These are phyloP conservation scores for Hirundichthys speculiger DNA, from an alignment of 2,113 vertebrate genomes.

Conservation along the genomic window DNA sequence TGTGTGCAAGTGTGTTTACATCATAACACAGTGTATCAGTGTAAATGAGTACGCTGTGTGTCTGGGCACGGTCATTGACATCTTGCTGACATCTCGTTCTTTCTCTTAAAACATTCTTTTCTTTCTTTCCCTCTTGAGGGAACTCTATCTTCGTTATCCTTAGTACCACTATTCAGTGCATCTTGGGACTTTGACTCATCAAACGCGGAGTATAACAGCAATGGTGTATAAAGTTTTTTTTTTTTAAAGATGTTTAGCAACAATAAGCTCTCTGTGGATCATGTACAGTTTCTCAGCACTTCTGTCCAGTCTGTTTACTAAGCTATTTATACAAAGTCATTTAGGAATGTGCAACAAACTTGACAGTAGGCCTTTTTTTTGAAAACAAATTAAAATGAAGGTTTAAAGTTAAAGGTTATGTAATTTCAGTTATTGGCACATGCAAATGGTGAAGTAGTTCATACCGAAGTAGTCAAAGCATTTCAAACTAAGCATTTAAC, in stretches of 20 bases:
- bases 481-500: not conserved
- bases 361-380: no score
- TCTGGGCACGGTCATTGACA: not conserved
- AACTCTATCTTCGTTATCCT: constrained; percentile 4
- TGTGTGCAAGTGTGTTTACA: constrained; percentile 16
- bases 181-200: constrained; percentile 8
- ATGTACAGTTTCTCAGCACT: constrained; percentile 1
- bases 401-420: no score
- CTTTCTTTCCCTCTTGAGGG: constrained; percentile 7
- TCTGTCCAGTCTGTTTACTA: not conserved
- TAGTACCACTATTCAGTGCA: not conserved
- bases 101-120: not conserved
- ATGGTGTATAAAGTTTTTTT: not conserved
- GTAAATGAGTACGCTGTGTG: not conserved
- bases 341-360: constrained; percentile 5
- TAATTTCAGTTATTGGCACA: no score
- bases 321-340: not conserved
- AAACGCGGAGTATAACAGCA: constrained; percentile 6
- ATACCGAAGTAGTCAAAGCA: no score
- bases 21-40: not conserved
- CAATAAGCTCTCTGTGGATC: not conserved
- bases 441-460: no score
- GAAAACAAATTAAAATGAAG: no score
- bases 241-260: not conserved
- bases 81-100: constrained; percentile 12